A percentile compares a stretch with the other conserved stretches of the same genome.
Conservation (phyloP, 2,113 vertebrate genomes). For the Leiothrix lutea region DNA sequence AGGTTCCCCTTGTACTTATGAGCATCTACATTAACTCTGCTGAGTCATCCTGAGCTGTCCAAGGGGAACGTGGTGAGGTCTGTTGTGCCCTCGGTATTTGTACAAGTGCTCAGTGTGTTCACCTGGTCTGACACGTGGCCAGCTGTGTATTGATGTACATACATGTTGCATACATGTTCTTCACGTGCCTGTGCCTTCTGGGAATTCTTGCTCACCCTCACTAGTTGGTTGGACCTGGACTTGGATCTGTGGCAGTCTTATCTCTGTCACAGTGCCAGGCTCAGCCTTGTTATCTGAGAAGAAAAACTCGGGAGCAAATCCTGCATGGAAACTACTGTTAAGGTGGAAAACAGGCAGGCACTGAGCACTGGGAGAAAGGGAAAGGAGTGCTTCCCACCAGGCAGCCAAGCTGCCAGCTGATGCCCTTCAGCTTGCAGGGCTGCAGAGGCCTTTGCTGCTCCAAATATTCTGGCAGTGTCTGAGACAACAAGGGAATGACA, state of each 20-base stretch:
- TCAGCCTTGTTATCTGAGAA: background rate
- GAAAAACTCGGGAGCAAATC: background rate
- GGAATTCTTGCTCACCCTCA: background rate
- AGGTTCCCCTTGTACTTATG: rapidly evolving
- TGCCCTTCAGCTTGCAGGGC: background rate
- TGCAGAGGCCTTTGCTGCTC: background rate
- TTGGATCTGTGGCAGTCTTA: background rate
- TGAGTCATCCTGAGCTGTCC: background rate
- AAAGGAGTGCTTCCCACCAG: background rate
- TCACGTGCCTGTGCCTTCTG: background rate
- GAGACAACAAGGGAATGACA: background rate
- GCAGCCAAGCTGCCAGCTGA: background rate
- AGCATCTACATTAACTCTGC: background rate
- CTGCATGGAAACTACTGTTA: background rate
- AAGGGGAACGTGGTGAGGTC: background rate
- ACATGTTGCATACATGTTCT: background rate
- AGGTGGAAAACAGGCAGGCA: background rate
- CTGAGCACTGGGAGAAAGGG: background rate
- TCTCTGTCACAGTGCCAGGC: background rate
- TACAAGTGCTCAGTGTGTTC: rapidly evolving
- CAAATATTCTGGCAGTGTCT: constrained; percentile 12
- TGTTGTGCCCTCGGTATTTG: background rate
- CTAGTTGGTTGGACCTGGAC: background rate
- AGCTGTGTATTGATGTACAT: background rate
- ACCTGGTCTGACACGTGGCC: background rate